Conservation (phyloP, 2,888 invertebrate species). For the Rhagonycha fulva region DNA sequence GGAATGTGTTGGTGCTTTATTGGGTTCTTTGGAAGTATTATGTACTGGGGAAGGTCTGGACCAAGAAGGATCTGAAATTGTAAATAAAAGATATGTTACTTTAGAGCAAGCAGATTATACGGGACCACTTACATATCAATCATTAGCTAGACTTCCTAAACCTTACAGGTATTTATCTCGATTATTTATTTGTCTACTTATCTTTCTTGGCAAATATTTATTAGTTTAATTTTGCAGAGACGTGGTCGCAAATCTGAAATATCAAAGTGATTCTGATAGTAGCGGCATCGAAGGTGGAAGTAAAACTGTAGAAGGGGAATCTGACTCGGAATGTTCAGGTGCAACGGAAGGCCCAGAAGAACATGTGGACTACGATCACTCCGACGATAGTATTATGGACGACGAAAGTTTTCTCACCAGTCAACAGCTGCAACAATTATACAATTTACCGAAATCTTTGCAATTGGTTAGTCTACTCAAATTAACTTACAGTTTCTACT, state of each 20-base stretch:
- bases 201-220: neutral
- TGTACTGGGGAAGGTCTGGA: slow-evolving; percentile 75
- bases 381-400: slow-evolving; percentile 75
- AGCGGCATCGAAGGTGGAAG: slow-evolving; percentile 56
- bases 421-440: slow-evolving; percentile 56
- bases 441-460: slow-evolving; percentile 62
- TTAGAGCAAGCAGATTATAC: slow-evolving; percentile 79
- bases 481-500: neutral
- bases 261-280: slow-evolving; percentile 67
- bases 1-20: slow-evolving; percentile 80
- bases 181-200: neutral
- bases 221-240: slow-evolving; percentile 56
- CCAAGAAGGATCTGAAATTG: slow-evolving; percentile 63
- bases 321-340: slow-evolving; percentile 59
- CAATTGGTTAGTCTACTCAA: slow-evolving; percentile 55
- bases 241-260: slow-evolving; percentile 67
- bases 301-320: slow-evolving; percentile 51
- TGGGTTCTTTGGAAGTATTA: slow-evolving; percentile 81
- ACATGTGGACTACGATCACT: slow-evolving; percentile 58
- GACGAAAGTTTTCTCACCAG: slow-evolving; percentile 69
- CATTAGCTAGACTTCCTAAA: slow-evolving; percentile 80
- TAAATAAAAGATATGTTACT: slow-evolving; percentile 68
- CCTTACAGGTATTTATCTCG: slow-evolving; percentile 66
- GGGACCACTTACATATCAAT: slow-evolving; percentile 84
- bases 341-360: slow-evolving; percentile 76